phyloP scores from a whole-genome alignment of 35 echinoderm and acorn worm species.

The Heliocidaris erythrogramma region DNA sequence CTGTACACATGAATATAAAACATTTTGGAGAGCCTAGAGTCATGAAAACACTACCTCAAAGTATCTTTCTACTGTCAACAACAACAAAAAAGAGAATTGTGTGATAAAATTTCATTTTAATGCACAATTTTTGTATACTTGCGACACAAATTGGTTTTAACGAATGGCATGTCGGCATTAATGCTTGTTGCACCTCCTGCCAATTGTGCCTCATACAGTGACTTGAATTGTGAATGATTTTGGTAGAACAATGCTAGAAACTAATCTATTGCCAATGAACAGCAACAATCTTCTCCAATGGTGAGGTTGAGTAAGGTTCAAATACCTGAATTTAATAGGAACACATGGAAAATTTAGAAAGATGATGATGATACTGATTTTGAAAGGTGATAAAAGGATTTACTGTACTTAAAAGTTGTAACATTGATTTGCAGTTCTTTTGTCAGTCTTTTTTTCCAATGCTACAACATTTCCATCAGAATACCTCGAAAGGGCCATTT shows the following conservation, averaged over 20 bases:
- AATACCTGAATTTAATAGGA: not conserved
- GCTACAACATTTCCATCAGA: not conserved
- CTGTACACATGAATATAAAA: no score
- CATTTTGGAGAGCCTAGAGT: not conserved
- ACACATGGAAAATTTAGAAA: not conserved
- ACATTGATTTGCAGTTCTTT: not conserved
- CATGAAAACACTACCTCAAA: not conserved
- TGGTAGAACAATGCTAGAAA: no score
- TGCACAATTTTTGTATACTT: no score
- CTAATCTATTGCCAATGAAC: no score
- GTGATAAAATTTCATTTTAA: no score
- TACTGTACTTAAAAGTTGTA: not conserved
- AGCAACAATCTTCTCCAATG: not conserved
- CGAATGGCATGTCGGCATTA: no score
- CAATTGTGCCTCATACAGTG: no score
- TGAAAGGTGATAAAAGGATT: not conserved
- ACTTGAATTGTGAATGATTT: no score
- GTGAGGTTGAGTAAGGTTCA: not conserved
- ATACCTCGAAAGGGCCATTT: not conserved
- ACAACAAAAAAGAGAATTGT: not conserved
- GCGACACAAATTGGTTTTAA: no score
- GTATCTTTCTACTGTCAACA: not conserved
- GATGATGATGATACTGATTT: not conserved
- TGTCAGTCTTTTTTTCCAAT: not conserved
- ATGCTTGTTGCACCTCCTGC: no score